Base-by-base conservation (phyloP, 2,888 invertebrate genomes). In the Pasiphila rectangulata region DNA sequence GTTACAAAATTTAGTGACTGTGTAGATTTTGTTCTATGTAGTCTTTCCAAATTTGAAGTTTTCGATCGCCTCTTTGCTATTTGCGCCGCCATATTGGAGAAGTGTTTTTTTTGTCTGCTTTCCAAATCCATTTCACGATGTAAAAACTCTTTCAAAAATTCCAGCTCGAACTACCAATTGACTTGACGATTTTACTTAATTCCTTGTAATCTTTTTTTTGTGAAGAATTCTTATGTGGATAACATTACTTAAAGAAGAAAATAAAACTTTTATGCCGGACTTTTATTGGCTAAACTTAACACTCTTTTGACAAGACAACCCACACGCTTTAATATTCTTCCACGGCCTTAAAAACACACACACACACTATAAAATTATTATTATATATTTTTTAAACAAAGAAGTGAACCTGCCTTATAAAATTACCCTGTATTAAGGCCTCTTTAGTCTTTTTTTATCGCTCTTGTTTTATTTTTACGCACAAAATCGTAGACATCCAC, bases 401-500 rank as follows among this genome's bases (percentile, higher is more conserved):
- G n/a, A n/a, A 30, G 30, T 30, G 17, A 5, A 32, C 32, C 4
- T 0, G 32, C 32, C 9, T 10, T 32, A 17, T 10, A 2, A 4
- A 2, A 10, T 4, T 39, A 16, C 2, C 23, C 5, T 29, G n/a
- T 12, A 62, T 16, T 37, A 37, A 38, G 27, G 12, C 68, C 64
- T 62, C 62, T 48, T 60, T 60, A 60, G 57, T 56, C 63, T 60
- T 67, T 80, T 78, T 83, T 83, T 81, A 82, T 77, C 70, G 70
- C 69, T 53, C 63, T 70, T 73, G 68, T 82, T 83, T 83, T 83
- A 82, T 82, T 75, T 53, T 61, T 68, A 61, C 61, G 62, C 65
- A 66, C 75, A 63, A 79, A 81, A 77, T 72, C 72, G 76, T 74
- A 75, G 72, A 72, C 79, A 69, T 79, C 78, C 64, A 63, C 64